phyloP scores from a whole-genome alignment of 2,888 invertebrate species.

The Cinara cedri region DNA sequence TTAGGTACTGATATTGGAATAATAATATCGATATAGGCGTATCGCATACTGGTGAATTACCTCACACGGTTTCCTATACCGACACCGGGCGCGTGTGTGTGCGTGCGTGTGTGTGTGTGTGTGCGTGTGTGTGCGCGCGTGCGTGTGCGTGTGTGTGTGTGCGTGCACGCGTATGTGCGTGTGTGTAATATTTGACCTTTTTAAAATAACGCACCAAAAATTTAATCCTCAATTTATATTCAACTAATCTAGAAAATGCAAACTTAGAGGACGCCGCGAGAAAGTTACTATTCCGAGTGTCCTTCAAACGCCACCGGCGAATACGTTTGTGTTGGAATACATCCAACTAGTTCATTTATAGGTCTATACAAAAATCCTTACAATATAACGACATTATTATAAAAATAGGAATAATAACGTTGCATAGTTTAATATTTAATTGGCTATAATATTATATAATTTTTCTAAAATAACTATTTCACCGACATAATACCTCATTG shows the following conservation, averaged over 20 bases:
- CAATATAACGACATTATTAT: slow-evolving; percentile 4
- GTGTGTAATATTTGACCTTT: background rate
- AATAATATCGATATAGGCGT: too few relatives aligned
- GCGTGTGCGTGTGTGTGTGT: too few relatives aligned
- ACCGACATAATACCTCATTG: too few relatives aligned
- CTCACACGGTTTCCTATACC: too few relatives aligned
- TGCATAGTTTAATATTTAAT: background rate
- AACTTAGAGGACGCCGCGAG: slow-evolving; percentile 35
- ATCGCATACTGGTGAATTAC: too few relatives aligned
- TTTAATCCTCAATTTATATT: background rate
- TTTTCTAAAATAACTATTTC: too few relatives aligned
- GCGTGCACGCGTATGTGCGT: background rate
- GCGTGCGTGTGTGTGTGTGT: background rate
- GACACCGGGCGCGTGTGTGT: background rate
- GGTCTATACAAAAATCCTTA: slow-evolving; percentile 49
- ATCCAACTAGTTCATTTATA: slow-evolving; percentile 52
- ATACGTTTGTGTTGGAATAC: slow-evolving; percentile 36
- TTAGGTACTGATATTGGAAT: too few relatives aligned
- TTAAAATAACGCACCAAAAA: background rate
- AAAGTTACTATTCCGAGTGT: slow-evolving; percentile 25
- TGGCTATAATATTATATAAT: too few relatives aligned
- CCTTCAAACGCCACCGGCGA: slow-evolving; percentile 38
- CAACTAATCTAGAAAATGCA: slow-evolving; percentile 17
- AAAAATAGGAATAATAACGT: slow-evolving; percentile 17
- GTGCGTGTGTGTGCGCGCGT: background rate